These are phyloP conservation scores for Caenorhabditis tropicalis DNA, from an alignment of 1,140 invertebrate genomes.

Conservation along the genomic window DNA sequence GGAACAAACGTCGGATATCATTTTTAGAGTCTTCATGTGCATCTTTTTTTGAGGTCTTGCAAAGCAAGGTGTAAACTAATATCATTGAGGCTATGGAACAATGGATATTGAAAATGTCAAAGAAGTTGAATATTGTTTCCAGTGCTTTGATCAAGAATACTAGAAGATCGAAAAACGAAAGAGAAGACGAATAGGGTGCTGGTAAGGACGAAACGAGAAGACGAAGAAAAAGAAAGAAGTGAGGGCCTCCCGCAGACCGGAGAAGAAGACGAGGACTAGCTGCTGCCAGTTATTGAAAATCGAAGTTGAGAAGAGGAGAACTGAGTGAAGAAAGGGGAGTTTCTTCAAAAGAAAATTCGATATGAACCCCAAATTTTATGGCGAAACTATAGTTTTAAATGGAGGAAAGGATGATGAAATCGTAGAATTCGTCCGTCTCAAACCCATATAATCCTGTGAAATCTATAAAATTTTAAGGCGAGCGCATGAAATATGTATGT, in stretches of 20 bases:
- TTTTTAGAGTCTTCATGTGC: not conserved
- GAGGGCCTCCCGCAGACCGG: constrained; percentile 26
- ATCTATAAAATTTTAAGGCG: too few relatives aligned
- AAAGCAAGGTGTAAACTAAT: too few relatives aligned
- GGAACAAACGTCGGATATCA: too few relatives aligned
- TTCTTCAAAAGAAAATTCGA: not conserved
- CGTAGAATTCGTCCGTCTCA: too few relatives aligned
- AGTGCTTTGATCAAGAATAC: not conserved
- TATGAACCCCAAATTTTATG: not conserved
- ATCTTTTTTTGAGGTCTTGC: not conserved
- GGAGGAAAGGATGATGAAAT: not conserved
- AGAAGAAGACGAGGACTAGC: not conserved
- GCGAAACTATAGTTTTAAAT: not conserved
- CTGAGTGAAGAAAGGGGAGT: not conserved
- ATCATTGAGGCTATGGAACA: too few relatives aligned
- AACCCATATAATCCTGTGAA: too few relatives aligned
- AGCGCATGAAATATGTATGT: too few relatives aligned
- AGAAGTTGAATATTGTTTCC: constrained; percentile 7
- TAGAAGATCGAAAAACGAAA: constrained; percentile 33
- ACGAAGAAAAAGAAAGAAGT: not conserved
- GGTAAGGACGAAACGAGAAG: not conserved
- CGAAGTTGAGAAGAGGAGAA: constrained; percentile 22
- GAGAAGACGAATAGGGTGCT: not conserved
- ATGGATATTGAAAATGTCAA: too few relatives aligned
- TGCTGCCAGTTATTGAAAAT: constrained; percentile 36